Evolutionary conservation across 2,113 vertebrate genomes (phyloP), one percentile per base, ranked within the genome.

Genomic region (Galemys pyrenaicus): DNA sequence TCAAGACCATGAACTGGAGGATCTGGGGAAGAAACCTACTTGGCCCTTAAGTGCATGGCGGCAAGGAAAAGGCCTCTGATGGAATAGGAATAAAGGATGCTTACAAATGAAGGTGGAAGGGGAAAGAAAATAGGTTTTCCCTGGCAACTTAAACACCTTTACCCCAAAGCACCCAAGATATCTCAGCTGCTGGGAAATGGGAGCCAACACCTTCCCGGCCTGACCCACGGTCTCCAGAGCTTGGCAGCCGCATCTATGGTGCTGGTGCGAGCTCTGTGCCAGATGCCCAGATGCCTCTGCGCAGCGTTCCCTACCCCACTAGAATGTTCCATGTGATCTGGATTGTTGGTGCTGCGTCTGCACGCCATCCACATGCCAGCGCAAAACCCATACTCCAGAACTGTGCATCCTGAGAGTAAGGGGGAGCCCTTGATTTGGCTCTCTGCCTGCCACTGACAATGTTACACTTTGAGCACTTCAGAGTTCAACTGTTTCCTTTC

Each of bases 381-480:
- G 0, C 0, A 1, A 30, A 41, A 13, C 0, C 10, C n/a, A 20
- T 0, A 5, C 3, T 39, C 37, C 1, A 4, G 4, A 46, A 12
- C 7, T 15, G 19, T 41, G 78, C 24, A 28, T 28, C 39, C 30
- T 32, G 54, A 8, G 8, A 44, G 22, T 35, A 19, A 20, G 28
- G 6, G 17, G 16, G 15, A 17, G 1, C 10, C 9, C 28, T n/a
- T 13, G 19, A 22, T 35, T n/a, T 39, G 11, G 39, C 75, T 41
- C 51, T 71, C 35, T 51, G 35, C 46, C 92, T 78, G 64, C 15
- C 32, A 1, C 2, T 12, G 16, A 6, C 22, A 32, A 26, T 68
- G 15, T 51, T 56, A 58, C 70, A 56, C 9, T 39, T 6, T 28
- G 46, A 58, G 22, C 30, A 67, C 80, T 35, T 35, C 32, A 89